phyloP scores from a whole-genome alignment of 2,888 invertebrate genomes.

The Timema cristinae region DNA sequence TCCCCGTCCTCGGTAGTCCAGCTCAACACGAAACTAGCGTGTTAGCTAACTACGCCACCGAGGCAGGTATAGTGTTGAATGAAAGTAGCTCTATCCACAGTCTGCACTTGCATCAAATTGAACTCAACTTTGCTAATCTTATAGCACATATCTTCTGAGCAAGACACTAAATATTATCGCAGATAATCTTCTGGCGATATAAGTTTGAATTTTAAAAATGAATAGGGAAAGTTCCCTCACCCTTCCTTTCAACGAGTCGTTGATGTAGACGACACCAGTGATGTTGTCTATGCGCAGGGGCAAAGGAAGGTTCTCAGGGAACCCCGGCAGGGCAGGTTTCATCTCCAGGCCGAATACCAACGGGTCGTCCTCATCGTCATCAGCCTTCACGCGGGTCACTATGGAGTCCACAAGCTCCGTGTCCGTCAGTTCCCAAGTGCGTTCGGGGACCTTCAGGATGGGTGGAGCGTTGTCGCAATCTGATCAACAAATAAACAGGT shows the following conservation, averaged over 20 bases:
- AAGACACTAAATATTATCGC: too few species aligned
- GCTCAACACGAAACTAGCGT: too few species aligned
- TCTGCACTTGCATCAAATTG: too few species aligned
- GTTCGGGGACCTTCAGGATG: slow-evolving; percentile 37
- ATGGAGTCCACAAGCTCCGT: slow-evolving; percentile 67
- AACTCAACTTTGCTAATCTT: too few species aligned
- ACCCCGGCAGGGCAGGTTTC: background rate
- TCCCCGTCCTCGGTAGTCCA: too few species aligned
- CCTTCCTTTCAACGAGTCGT: slow-evolving; percentile 70
- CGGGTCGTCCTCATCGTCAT: slow-evolving; percentile 58
- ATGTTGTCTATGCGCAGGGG: slow-evolving; percentile 73
- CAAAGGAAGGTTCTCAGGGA: slow-evolving; percentile 43
- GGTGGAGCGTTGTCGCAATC: slow-evolving; percentile 54
- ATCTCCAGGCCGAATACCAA: slow-evolving; percentile 68
- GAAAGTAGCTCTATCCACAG: too few species aligned
- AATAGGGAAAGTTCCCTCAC: slow-evolving; percentile 50
- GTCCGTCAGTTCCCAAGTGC: slow-evolving; percentile 73
- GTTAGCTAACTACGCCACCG: too few species aligned
- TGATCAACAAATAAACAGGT: too few species aligned
- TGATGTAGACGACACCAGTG: slow-evolving; percentile 74
- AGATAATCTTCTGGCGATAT: too few species aligned
- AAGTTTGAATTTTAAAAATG: too few species aligned
- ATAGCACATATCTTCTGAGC: too few species aligned
- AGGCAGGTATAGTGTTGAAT: too few species aligned
- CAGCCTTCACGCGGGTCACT: slow-evolving; percentile 66